phyloP scores from a whole-genome alignment of 53 echinoderm and acorn worm species.

The Holothuria scabra region DNA sequence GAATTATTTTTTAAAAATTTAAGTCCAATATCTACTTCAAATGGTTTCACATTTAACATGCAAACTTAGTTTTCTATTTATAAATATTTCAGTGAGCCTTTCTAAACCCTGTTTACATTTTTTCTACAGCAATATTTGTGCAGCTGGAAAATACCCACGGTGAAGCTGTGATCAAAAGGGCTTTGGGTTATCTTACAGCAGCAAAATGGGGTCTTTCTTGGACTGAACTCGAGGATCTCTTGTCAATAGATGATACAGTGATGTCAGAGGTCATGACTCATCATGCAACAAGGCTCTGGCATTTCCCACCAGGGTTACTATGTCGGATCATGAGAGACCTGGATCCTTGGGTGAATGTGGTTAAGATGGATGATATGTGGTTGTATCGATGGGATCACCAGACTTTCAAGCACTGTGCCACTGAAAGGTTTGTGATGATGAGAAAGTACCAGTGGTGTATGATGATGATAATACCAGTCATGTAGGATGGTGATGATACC shows the following conservation, averaged over 20 bases:
- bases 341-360: constrained; percentile 56
- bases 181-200: constrained; percentile 89
- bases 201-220: constrained; percentile 68
- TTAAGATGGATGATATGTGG: constrained; percentile 67
- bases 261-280: constrained; percentile 70
- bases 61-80: no score
- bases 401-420: constrained; percentile 72
- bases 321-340: constrained; percentile 70
- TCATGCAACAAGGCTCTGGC: constrained; percentile 61
- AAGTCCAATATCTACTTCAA: no score
- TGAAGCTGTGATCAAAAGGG: constrained; percentile 77
- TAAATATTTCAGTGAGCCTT: no score
- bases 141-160: constrained; percentile 69
- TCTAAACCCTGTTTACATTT: neutral
- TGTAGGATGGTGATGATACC: no score
- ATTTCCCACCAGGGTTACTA: constrained; percentile 78
- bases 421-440: constrained; percentile 66
- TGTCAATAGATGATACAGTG: constrained; percentile 86
- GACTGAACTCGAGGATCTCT: constrained; percentile 81
- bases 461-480: neutral
- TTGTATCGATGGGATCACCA: constrained; percentile 76
- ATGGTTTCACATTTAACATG: no score
- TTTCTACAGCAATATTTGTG: constrained; percentile 54
- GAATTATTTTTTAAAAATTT: no score
- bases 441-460: neutral